phyloP scores from a whole-genome alignment of 2,888 invertebrate genomes.

The Melinopterus prodromus region DNA sequence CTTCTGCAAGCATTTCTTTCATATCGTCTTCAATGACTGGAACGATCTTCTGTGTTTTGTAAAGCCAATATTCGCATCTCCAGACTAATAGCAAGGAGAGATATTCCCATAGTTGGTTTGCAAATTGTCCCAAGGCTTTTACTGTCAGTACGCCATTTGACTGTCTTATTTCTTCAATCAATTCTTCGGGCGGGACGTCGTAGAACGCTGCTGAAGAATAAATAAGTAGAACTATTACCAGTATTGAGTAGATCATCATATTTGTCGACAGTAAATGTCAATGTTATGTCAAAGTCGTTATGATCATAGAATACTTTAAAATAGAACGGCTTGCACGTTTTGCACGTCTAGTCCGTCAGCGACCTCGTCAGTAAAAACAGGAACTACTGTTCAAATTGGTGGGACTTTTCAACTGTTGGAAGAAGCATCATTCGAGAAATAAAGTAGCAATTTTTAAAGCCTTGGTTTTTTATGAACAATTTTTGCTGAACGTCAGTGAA shows the following conservation, averaged over 20 bases:
- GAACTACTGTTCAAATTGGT: no score
- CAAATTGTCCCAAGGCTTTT: conserved; percentile 31
- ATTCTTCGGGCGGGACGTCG: background rate
- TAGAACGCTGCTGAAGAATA: background rate
- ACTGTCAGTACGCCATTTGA: background rate
- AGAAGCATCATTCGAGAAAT: no score
- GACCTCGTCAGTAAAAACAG: no score
- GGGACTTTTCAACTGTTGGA: no score
- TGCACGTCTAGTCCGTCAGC: no score
- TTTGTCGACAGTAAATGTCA: background rate
- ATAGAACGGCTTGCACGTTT: no score
- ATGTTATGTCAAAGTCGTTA: background rate
- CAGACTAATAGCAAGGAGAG: conserved; percentile 38
- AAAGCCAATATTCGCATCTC: conserved; percentile 16
- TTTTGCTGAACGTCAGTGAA: no score
- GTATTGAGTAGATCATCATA: background rate
- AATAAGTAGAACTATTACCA: background rate
- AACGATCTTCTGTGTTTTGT: conserved; percentile 18
- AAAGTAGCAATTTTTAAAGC: no score
- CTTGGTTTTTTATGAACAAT: no score
- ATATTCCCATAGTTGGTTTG: conserved; percentile 41
- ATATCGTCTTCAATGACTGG: conserved; percentile 33
- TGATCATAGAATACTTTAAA: no score
- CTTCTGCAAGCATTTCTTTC: conserved; percentile 32
- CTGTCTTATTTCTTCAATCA: background rate